Evolutionary conservation across 2,113 vertebrate genomes (phyloP), one percentile per base, ranked within the genome.

Genomic region (Verasper variegatus): DNA sequence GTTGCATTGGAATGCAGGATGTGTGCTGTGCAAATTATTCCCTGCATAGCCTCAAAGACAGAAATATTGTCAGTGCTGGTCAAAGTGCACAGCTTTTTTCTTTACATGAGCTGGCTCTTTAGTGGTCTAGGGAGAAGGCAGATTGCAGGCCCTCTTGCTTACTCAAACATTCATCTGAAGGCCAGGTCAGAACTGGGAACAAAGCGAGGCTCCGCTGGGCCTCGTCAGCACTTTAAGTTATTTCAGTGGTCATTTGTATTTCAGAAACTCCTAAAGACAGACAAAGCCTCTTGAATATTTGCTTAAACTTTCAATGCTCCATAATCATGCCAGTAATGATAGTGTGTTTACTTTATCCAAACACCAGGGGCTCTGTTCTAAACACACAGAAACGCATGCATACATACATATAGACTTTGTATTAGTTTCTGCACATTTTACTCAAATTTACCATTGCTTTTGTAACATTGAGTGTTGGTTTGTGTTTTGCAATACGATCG

Each of bases 241-340:
- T 84, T 88, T 89, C 76, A 88, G 73, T 18, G 68, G 78, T 87
- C 86, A 89, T 88, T 72, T 21, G 66, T 84, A 84, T 77, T 91
- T 90, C 81, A 84, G 88, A 84, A 85, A 87, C 86, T 77, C 78
- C 80, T 90, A 92, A 92, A 93, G 91, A 86, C 82, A 89, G 92
- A 92, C 79, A 76, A 90, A 90, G 81, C 82, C 64, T 86, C 64
- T 81, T 55, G 87, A 87, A 88, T 94, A 94, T 94, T 94, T 94
- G 87, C 78, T 88, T 90, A 90, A 93, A 94, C 91, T 91, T 85
- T 78, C 61, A 60, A 69, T 91, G 87, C 87, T 90, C 92, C 88
- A 88, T 93, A 93, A 94, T 93, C 90, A 93, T 86, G 85, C 68
- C 71, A 86, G 89, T 91, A 93, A 93, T 91, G 84, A 91, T 84